phyloP scores from a whole-genome alignment of 2,888 invertebrate species.

The Cryptocephalus moraei region DNA sequence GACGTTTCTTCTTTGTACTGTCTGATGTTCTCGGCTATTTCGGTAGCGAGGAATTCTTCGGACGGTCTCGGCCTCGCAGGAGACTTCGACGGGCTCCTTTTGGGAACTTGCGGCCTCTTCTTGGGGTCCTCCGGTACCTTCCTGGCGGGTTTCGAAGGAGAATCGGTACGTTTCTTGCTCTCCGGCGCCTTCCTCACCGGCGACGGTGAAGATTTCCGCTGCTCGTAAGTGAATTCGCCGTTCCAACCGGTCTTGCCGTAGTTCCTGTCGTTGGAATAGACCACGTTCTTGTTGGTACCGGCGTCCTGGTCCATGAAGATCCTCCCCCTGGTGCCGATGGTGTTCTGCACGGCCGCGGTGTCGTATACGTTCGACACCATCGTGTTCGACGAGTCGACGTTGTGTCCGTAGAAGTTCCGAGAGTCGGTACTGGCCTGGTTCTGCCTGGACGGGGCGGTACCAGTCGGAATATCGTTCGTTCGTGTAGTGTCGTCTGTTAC shows the following conservation, averaged over 20 bases:
- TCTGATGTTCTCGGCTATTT: conserved; percentile 17
- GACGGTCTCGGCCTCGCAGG: not conserved
- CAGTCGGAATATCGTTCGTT: conserved; percentile 1
- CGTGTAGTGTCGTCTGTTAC: not conserved
- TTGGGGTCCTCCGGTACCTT: not conserved
- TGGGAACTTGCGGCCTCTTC: not conserved
- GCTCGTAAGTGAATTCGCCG: conserved; percentile 33
- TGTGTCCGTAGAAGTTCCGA: conserved; percentile 31
- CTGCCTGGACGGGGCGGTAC: conserved; percentile 21
- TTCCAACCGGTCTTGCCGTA: conserved; percentile 38
- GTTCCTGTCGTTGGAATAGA: conserved; percentile 34
- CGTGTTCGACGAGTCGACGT: conserved; percentile 25
- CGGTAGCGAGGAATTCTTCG: not conserved
- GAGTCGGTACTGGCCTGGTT: conserved; percentile 25
- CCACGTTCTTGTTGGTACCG: conserved; percentile 30
- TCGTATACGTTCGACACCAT: conserved; percentile 32
- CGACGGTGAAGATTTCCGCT: conserved; percentile 3
- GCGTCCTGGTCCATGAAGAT: conserved; percentile 41
- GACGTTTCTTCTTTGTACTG: conserved; percentile 11
- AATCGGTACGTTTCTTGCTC: not conserved
- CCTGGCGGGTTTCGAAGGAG: conserved; percentile 1
- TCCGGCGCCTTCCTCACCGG: conserved; percentile 5
- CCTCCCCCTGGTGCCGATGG: conserved; percentile 35
- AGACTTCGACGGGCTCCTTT: too few species aligned
- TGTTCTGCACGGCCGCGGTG: conserved; percentile 32